Conservation (phyloP, 23 tunicate species). For the Halocynthia roretzi region DNA sequence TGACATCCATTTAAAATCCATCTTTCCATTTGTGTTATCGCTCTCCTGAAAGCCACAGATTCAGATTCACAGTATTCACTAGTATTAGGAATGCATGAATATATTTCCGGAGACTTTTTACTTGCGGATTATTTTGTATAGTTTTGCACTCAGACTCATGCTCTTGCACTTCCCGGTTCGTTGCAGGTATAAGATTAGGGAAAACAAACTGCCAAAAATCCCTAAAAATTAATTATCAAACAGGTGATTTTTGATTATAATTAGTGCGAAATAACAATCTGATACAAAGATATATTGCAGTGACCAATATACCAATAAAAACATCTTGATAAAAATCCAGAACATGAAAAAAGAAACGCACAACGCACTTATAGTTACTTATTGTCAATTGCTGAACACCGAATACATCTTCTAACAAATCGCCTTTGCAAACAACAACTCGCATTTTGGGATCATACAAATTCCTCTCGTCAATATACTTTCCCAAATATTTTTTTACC, state of each 20-base stretch:
- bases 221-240: conserved; percentile 19
- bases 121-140: conserved; percentile 1
- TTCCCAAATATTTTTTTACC: conserved; percentile 45
- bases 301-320: neutral
- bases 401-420: conserved; percentile 69
- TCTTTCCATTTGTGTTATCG: neutral
- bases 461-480: conserved; percentile 64
- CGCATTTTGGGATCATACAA: conserved; percentile 46
- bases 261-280: neutral
- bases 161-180: conserved; percentile 22
- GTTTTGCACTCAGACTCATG: neutral
- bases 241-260: neutral
- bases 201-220: conserved; percentile 58
- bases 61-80: neutral
- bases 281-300: neutral
- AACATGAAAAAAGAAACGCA: neutral
- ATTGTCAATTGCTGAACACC: conserved; percentile 46
- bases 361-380: conserved; percentile 32
- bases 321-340: neutral
- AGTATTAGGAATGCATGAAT: neutral
- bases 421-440: conserved; percentile 58
- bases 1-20: conserved; percentile 18
- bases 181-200: conserved; percentile 40
- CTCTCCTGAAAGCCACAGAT: neutral
- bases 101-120: neutral